A percentile compares a stretch with the other conserved stretches of the same genome.
Evolutionary conservation across 1,140 invertebrate genomes (phyloP).

Genomic region (Ooceraea biroi): DNA sequence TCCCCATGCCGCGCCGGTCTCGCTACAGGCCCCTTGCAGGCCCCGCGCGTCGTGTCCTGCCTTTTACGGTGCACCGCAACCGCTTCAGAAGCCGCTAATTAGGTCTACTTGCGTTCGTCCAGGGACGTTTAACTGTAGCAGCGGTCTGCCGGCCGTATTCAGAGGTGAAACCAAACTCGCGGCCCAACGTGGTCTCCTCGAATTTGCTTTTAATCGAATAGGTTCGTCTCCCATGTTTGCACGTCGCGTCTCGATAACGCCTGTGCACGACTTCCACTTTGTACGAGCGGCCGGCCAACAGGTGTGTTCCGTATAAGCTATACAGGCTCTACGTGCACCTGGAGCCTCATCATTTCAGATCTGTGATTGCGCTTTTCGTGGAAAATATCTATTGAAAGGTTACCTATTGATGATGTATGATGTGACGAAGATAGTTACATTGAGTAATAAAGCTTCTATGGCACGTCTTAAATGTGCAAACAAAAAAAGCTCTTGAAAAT

Average conservation of each 20-base stretch:
- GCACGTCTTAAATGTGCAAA: background rate
- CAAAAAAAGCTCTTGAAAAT: no score
- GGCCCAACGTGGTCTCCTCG: background rate
- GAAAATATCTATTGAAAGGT: no score
- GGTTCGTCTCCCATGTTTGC: slow-evolving; percentile 13
- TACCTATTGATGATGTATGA: no score
- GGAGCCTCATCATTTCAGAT: slow-evolving; percentile 4
- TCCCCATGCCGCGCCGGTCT: background rate
- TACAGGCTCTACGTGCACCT: slow-evolving; percentile 33
- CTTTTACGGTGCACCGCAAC: slow-evolving; percentile 54
- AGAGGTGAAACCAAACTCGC: slow-evolving; percentile 28
- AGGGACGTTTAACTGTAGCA: slow-evolving; percentile 65
- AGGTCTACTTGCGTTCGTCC: slow-evolving; percentile 67
- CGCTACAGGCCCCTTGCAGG: no score
- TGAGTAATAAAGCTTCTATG: background rate
- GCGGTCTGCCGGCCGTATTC: slow-evolving; percentile 10
- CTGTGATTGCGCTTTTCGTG: background rate
- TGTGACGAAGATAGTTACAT: background rate
- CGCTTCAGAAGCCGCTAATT: slow-evolving; percentile 67
- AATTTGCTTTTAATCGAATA: slow-evolving; percentile 27
- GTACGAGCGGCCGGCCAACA: slow-evolving; percentile 22
- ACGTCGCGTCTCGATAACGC: slow-evolving; percentile 1
- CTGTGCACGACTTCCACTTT: slow-evolving; percentile 15
- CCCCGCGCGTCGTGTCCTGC: slow-evolving; percentile 47
- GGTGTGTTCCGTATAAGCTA: slow-evolving; percentile 26